Conservation (phyloP, 2,113 vertebrate genomes). For the Grantiella picta region DNA sequence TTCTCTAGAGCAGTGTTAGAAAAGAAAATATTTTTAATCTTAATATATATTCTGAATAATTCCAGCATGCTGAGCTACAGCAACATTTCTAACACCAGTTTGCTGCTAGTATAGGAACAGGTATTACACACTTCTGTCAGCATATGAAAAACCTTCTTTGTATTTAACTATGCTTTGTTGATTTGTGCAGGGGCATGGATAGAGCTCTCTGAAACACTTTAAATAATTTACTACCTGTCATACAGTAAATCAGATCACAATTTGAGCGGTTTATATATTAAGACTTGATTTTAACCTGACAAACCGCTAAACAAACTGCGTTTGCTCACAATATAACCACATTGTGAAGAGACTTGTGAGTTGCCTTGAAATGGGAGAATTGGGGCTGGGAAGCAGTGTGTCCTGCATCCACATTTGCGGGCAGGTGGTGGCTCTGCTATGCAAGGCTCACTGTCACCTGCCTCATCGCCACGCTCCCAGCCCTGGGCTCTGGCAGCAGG, state of each 20-base stretch:
- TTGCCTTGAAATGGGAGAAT: accelerated
- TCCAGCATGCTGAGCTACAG: background rate
- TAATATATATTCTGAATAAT: background rate
- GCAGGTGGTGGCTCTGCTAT: accelerated
- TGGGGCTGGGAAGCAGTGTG: background rate
- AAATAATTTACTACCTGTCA: background rate
- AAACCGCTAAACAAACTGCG: background rate
- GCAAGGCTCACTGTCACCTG: background rate
- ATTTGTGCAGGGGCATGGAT: background rate
- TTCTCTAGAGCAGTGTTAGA: background rate
- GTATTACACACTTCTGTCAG: background rate
- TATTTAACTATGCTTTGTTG: background rate
- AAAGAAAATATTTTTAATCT: background rate
- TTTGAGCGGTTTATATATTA: background rate
- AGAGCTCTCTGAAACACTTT: background rate
- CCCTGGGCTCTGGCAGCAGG: background rate
- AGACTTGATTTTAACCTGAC: background rate
- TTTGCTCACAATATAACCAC: background rate
- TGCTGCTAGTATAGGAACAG: background rate
- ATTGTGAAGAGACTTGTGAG: background rate
- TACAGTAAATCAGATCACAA: background rate
- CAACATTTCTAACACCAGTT: background rate
- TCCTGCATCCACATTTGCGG: accelerated
- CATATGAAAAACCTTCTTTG: background rate
- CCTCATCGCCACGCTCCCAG: accelerated